Percentiles rank a stretch among this genome's conserved stretches.
Conservation (phyloP, 2,113 vertebrate species). For the Tinamus guttatus region DNA sequence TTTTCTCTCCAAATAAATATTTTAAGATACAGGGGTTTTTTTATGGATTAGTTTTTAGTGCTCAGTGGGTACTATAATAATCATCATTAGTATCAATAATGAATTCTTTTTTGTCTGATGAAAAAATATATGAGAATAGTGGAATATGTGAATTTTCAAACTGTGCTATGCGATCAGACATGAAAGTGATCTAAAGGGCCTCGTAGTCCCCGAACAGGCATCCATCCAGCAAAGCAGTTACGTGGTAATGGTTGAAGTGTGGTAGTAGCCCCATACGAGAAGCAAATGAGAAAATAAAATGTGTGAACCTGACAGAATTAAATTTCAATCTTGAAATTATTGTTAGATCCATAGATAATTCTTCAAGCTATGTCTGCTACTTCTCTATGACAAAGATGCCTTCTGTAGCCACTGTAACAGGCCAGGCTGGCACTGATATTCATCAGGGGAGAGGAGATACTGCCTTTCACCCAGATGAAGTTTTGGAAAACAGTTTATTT, state of each 20-base stretch:
- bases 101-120: neutral
- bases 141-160: neutral
- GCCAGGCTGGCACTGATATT: neutral
- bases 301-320: neutral
- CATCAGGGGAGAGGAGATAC: neutral
- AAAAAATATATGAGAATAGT: neutral
- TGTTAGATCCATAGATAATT: neutral
- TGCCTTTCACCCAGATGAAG: neutral
- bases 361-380: neutral
- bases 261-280: neutral
- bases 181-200: neutral
- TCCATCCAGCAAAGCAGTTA: neutral
- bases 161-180: neutral
- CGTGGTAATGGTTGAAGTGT: neutral
- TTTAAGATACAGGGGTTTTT: neutral
- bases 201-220: neutral
- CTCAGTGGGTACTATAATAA: neutral
- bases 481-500: neutral
- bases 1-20: neutral
- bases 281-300: neutral
- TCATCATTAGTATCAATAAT: neutral
- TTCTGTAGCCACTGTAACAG: neutral
- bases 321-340: too few relatives aligned
- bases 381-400: neutral
- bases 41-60: neutral